Evolutionary conservation across 2,797 vertebrate genomes (phyloP), one percentile per base, ranked within the genome.

Genomic region (Myotis findleyi): DNA sequence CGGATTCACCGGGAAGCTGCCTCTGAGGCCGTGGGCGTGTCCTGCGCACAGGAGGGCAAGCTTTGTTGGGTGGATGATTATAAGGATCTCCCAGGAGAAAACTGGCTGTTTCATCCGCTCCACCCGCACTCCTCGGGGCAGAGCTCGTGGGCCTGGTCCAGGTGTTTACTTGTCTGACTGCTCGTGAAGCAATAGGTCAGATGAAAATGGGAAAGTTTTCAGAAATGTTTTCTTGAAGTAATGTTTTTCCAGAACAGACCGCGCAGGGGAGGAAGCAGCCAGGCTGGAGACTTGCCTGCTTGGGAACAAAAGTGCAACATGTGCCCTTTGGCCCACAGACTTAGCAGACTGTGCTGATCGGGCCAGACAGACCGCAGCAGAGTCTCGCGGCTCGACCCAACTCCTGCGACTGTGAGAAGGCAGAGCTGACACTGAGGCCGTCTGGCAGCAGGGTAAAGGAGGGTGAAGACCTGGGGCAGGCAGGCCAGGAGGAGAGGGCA

Each of bases 31-130:
- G 41, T 3, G n/a, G 33, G 62, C 30, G 0, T 3, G 3, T 25
- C 14, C 1, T 21, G 4, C 16, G 21, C 5, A 5, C 9, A 13
- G 2, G 10, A 51, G 0, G 12, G 84, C 21, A 5, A 44, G 9
- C 5, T 41, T 11, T 41, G 25, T 27, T n/a, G 21, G 44, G 41
- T 36, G 12, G 30, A 25, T 2, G 59, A 18, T 21, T 30, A 14
- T 14, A 36, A 92, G 73, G 62, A 10, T 6, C 7, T 0, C 17
- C 38, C 33, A 38, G 12, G 81, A 33, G 59, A 55, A 80, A 85
- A 38, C 14, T 25, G 18, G 44, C 25, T 3, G 3, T 55, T 77
- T 53, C 16, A 27, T 6, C 33, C 57, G 38, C 13, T 25, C 36
- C 20, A 12, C 2, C 2, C 8, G 51, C 38, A 3, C 36, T 30